Evolutionary conservation across 2,113 vertebrate genomes (phyloP).

Genomic region (Rhinoptilus africanus): DNA sequence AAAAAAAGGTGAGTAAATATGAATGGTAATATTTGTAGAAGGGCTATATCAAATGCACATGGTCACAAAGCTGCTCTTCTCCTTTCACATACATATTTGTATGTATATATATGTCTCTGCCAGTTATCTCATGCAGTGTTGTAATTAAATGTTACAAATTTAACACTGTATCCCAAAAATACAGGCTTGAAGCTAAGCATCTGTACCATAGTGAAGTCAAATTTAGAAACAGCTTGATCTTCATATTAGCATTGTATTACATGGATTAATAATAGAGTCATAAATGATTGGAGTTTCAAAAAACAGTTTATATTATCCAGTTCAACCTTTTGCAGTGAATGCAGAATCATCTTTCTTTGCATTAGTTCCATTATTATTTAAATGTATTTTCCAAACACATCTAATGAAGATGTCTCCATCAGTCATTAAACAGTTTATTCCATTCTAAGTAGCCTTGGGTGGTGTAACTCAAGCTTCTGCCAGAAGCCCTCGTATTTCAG

Average conservation of each 20-base stretch:
- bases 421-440: not conserved
- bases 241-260: not conserved
- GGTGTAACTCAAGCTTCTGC: not conserved
- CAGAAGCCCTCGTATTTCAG: not conserved
- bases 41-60: not conserved
- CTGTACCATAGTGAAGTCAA: not conserved
- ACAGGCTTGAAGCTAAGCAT: not conserved
- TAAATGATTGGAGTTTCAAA: not conserved
- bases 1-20: not conserved
- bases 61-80: not conserved
- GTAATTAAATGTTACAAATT: not conserved
- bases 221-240: not conserved
- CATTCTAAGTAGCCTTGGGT: not conserved
- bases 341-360: not conserved
- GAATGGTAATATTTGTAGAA: not conserved
- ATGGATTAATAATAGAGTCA: not conserved
- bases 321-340: not conserved
- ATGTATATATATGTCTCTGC: not conserved
- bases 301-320: not conserved
- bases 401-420: not conserved
- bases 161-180: not conserved
- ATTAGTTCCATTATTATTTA: not conserved
- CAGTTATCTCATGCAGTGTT: not conserved
- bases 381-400: not conserved
- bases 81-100: not conserved